These are phyloP conservation scores for Teleopsis dalmanni DNA, from an alignment of 1,140 invertebrate species.

Conservation along the genomic window DNA sequence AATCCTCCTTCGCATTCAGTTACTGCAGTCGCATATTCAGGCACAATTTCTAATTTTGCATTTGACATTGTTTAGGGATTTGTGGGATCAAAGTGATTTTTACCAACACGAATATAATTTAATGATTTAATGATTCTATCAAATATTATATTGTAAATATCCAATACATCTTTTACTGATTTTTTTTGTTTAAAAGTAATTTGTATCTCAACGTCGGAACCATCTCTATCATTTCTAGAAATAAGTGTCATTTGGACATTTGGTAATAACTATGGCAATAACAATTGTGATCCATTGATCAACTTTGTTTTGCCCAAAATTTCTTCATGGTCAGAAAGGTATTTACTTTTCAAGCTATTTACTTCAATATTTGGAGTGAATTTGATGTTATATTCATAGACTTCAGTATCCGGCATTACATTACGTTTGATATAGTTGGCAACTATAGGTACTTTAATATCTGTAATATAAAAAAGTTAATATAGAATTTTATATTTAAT, in stretches of 20 bases:
- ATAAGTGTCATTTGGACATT: conserved; percentile 49
- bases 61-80: conserved; percentile 63
- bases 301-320: conserved; percentile 55
- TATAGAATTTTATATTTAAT: too few species aligned
- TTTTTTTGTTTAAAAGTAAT: conserved; percentile 59
- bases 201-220: conserved; percentile 50
- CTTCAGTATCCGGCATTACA: conserved; percentile 53
- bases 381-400: conserved; percentile 67
- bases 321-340: conserved; percentile 57
- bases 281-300: conserved; percentile 69
- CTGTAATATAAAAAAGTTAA: too few species aligned
- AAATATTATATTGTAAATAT: conserved; percentile 82
- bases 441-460: conserved; percentile 47
- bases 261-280: conserved; percentile 54
- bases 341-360: conserved; percentile 54
- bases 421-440: conserved; percentile 67
- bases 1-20: conserved; percentile 80
- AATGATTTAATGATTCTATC: conserved; percentile 71
- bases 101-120: conserved; percentile 65
- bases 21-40: conserved; percentile 75
- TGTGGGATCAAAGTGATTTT: conserved; percentile 72
- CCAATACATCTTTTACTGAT: conserved; percentile 59
- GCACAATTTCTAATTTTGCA: conserved; percentile 86
- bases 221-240: conserved; percentile 54
- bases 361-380: conserved; percentile 68